Evolutionary conservation across 2,113 vertebrate genomes (phyloP), one percentile per base, ranked within the genome.

Genomic region (Campylomormyrus tamandua): DNA sequence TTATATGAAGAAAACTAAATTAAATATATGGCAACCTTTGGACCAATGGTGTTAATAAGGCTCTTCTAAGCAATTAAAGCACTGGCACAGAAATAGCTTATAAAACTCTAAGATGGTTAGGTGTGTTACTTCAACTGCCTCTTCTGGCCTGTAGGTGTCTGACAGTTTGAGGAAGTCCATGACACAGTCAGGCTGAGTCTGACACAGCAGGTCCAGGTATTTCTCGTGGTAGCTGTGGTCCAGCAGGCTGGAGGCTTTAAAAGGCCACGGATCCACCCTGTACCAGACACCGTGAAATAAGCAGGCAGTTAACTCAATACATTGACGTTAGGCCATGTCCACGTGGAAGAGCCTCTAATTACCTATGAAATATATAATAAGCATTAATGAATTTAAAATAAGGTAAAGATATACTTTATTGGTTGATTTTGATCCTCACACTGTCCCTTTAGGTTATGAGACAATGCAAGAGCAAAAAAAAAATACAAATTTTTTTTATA

Each of bases 161-260:
- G 87, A 90, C 52, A 88, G 53, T 42, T 84, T 90, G 80, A 90
- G 77, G 31, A 90, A 90, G 45, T 62, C 74, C n/a, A 85, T 19
- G 3, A 53, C 90, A 17, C 53, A 50, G 53, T 58, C 77, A 21
- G 90, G 87, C n/a, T 90, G 52, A 5, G 24, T 90, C 83, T 90
- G 90, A 27, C 90, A 90, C 87, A 90, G 83, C 50, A 90, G 46
- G 4, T 90, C 87, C 42, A 90, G 39, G 77, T 90, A 90, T 35
- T 17, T 49, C 42, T 90, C 90, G 19, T 90, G 90, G 42, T 19
- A 84, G 77, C 80, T 87, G 35, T 88, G 87, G 50, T 58, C 80
- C 31, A 90, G 17, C 39, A 89, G 46, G 49, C 87, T 70, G 19
- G 87, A 52, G 3, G 84, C 87, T 88, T 89, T 88, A 35, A 89